Percentiles rank a stretch among this genome's conserved stretches.
phyloP scores from a whole-genome alignment of 2,888 invertebrate genomes.

The Melanotus villosus region DNA sequence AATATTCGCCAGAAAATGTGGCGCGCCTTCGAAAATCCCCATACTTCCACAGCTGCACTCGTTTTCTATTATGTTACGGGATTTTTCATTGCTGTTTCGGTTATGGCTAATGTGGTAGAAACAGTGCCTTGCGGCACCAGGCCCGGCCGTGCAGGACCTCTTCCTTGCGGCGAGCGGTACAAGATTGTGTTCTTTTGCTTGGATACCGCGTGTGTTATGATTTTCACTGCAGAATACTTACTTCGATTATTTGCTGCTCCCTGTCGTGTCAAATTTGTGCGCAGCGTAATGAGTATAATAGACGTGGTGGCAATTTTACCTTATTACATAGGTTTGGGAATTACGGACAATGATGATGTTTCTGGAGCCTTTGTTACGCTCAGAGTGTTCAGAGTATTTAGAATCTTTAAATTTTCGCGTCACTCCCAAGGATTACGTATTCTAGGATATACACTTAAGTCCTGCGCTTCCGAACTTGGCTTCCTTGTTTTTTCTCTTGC shows the following conservation, averaged over 20 bases:
- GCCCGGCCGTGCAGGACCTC: constrained; percentile 87
- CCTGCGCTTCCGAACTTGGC: constrained; percentile 98
- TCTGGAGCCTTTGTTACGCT: constrained; percentile 99
- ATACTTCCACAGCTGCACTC: constrained; percentile 98
- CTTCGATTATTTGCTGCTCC: constrained; percentile 98
- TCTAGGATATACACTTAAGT: constrained; percentile 98
- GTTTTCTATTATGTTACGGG: constrained; percentile 99
- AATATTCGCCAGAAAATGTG: constrained; percentile 97
- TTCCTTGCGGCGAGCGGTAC: constrained; percentile 97
- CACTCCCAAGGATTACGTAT: constrained; percentile 99
- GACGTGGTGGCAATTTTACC: constrained; percentile 99
- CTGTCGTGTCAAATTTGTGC: constrained; percentile 96
- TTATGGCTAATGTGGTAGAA: constrained; percentile 99
- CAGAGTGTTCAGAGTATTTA: constrained; percentile 98
- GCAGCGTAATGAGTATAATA: constrained; percentile 99
- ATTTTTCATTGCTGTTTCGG: constrained; percentile 99
- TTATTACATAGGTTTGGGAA: constrained; percentile 98
- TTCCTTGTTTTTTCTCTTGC: constrained; percentile 99
- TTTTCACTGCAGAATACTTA: constrained; percentile 98
- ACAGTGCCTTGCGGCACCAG: constrained; percentile 95
- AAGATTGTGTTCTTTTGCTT: constrained; percentile 99
- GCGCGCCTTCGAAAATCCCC: constrained; percentile 99
- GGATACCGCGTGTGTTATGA: constrained; percentile 99
- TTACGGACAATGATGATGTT: constrained; percentile 98
- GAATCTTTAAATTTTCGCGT: constrained; percentile 99